Percentiles rank a stretch among this genome's conserved stretches.
phyloP scores from a whole-genome alignment of 2,113 vertebrate genomes.

The Gambusia affinis region DNA sequence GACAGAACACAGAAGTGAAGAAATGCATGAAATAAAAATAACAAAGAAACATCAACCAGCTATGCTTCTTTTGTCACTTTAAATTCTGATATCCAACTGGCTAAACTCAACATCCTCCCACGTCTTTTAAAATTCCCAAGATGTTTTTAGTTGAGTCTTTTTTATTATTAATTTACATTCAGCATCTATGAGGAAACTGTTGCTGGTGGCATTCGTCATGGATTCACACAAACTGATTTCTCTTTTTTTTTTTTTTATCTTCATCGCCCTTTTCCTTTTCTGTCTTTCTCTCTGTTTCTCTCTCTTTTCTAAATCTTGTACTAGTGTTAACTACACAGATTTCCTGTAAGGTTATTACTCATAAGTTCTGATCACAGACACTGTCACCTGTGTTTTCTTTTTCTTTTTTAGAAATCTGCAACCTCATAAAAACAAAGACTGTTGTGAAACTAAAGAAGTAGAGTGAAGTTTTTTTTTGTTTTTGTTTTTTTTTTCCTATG shows the following conservation, averaged over 20 bases:
- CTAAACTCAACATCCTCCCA: neutral
- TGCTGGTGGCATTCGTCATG: slow-evolving; percentile 48
- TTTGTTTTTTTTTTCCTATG: too few species aligned
- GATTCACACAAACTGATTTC: slow-evolving; percentile 6
- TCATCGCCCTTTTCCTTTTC: neutral
- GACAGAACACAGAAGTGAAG: neutral
- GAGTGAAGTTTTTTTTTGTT: too few species aligned
- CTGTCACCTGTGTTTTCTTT: neutral
- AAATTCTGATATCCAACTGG: neutral
- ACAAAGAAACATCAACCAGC: slow-evolving; percentile 16
- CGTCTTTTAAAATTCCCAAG: neutral
- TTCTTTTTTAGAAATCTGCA: neutral
- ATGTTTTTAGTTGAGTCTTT: slow-evolving; percentile 5
- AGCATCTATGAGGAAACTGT: slow-evolving; percentile 41
- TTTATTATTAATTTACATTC: neutral
- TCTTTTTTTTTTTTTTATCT: too few species aligned
- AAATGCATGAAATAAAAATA: slow-evolving; percentile 4
- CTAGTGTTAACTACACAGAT: slow-evolving; percentile 1
- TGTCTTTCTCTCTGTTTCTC: slow-evolving; percentile 6
- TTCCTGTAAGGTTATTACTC: neutral
- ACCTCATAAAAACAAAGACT: too few species aligned
- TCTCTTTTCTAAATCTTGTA: slow-evolving; percentile 19
- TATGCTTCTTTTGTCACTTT: slow-evolving; percentile 5
- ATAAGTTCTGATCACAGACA: neutral
- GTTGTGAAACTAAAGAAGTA: too few species aligned